Evolutionary conservation across 1,140 invertebrate species (phyloP).

Genomic region (Drosophila simulans): DNA sequence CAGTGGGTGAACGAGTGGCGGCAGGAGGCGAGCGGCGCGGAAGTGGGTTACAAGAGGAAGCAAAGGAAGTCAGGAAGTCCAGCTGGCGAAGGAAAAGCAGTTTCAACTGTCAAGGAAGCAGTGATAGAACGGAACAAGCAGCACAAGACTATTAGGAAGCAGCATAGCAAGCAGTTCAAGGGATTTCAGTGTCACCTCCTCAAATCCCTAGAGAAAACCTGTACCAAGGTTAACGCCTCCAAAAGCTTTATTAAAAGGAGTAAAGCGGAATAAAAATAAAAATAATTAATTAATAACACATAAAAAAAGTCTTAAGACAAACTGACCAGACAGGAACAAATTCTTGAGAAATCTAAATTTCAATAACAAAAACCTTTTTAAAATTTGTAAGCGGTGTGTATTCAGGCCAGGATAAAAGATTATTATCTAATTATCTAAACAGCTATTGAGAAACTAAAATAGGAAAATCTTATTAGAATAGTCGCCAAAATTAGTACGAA

Average conservation of each 20-base stretch:
- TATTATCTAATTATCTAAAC: no score
- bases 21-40: conserved; percentile 4
- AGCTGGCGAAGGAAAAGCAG: conserved; percentile 4
- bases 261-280: neutral
- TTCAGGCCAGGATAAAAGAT: no score
- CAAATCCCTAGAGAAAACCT: neutral
- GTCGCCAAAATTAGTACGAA: neutral
- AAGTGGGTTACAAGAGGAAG: conserved; percentile 42
- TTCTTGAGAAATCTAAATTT: no score
- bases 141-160: neutral
- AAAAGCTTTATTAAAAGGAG: no score
- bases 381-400: no score
- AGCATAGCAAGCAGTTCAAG: neutral
- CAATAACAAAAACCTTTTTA: no score
- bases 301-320: no score
- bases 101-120: conserved; percentile 13
- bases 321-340: no score
- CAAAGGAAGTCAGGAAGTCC: conserved; percentile 43
- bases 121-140: conserved; percentile 1
- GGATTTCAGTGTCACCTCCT: neutral
- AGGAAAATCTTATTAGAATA: no score
- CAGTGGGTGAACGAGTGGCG: conserved; percentile 15
- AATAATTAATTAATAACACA: neutral
- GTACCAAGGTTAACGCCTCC: no score
- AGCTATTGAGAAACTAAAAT: no score